Conservation (phyloP, 2,888 invertebrate species). For the Rhingia campestris region DNA sequence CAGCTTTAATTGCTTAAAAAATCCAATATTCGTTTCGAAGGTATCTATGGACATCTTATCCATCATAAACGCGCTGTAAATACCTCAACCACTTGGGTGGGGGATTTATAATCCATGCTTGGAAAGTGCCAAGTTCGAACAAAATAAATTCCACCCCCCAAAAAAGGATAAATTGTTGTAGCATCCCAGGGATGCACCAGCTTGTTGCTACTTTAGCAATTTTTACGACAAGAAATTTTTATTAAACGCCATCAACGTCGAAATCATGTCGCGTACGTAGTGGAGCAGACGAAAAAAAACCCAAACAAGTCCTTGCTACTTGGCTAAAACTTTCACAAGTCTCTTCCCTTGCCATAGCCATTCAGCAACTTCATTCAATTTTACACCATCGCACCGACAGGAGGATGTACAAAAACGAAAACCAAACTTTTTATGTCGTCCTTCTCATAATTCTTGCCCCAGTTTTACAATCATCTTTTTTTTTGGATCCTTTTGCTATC, state of each 20-base stretch:
- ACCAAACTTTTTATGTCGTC: slow-evolving; percentile 46
- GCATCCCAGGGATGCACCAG: slow-evolving; percentile 55
- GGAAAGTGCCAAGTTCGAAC: slow-evolving; percentile 21
- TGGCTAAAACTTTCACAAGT: slow-evolving; percentile 23
- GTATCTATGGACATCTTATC: slow-evolving; percentile 51
- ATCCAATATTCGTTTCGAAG: slow-evolving; percentile 1
- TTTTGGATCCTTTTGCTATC: slow-evolving; percentile 15
- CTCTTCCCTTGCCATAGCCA: neutral
- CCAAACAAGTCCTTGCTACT: slow-evolving; percentile 6
- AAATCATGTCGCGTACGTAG: slow-evolving; percentile 59
- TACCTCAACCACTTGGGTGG: neutral
- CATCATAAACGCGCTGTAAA: slow-evolving; percentile 41
- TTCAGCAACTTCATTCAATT: slow-evolving; percentile 51
- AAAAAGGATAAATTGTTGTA: slow-evolving; percentile 41
- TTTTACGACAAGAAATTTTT: slow-evolving; percentile 69
- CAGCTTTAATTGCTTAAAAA: slow-evolving; percentile 40
- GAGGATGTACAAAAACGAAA: slow-evolving; percentile 12
- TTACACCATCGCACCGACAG: slow-evolving; percentile 48
- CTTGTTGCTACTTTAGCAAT: slow-evolving; percentile 71
- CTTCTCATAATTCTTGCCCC: slow-evolving; percentile 61
- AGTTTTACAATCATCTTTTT: slow-evolving; percentile 31
- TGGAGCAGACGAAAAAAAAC: neutral
- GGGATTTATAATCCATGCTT: slow-evolving; percentile 14
- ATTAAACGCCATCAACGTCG: slow-evolving; percentile 72
- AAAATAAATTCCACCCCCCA: slow-evolving; percentile 2